phyloP scores from a whole-genome alignment of 2,888 invertebrate genomes.

The Schizaphis graminum region DNA sequence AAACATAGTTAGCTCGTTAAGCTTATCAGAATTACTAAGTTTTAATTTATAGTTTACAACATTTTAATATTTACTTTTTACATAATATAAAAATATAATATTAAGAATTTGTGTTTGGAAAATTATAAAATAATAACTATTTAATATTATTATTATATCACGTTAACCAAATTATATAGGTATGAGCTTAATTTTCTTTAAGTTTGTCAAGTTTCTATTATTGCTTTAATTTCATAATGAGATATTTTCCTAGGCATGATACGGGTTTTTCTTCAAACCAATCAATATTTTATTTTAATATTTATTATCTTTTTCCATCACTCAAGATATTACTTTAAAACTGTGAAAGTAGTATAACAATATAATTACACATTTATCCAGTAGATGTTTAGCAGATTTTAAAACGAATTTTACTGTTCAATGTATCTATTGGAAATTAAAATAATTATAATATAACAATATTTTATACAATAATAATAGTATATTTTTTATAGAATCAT shows the following conservation, averaged over 20 bases:
- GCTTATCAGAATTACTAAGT: not conserved
- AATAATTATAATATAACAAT: not conserved
- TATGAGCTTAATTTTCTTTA: not conserved
- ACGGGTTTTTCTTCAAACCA: not conserved
- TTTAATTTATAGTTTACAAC: not conserved
- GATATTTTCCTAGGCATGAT: not conserved
- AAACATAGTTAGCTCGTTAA: not conserved
- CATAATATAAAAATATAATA: not conserved
- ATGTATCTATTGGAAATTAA: not conserved
- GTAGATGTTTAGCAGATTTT: not conserved
- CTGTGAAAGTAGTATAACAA: too few species aligned
- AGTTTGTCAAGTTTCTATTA: not conserved
- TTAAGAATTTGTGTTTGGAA: not conserved
- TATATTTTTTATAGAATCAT: not conserved
- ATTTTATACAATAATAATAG: not conserved
- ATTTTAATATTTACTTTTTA: not conserved
- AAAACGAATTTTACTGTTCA: not conserved
- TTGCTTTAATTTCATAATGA: not conserved
- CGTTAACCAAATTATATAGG: not conserved
- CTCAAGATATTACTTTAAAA: not conserved
- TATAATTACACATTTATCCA: not conserved
- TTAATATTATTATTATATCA: not conserved
- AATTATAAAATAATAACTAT: not conserved
- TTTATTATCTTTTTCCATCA: not conserved
- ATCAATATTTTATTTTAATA: not conserved